These are phyloP conservation scores for Centropus unirufus DNA, from an alignment of 2,113 vertebrate species.

Conservation along the genomic window DNA sequence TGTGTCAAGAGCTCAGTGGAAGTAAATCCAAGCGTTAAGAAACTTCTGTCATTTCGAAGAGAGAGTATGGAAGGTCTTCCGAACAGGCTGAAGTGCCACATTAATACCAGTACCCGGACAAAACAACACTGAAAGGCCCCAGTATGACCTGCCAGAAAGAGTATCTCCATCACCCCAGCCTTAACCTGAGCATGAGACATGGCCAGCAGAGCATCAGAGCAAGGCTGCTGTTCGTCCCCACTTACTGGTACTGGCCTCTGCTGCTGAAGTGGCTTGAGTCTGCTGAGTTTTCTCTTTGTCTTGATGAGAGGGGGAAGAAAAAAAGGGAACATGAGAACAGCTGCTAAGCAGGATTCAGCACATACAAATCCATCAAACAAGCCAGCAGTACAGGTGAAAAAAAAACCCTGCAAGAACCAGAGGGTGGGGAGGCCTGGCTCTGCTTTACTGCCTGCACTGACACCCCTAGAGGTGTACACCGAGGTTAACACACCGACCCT, in stretches of 20 bases:
- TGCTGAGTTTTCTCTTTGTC: not conserved
- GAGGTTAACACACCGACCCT: accelerated
- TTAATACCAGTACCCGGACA: not conserved
- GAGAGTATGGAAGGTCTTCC: not conserved
- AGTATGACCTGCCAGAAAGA: not conserved
- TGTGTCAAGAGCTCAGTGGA: not conserved
- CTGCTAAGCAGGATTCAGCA: not conserved
- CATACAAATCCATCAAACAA: not conserved
- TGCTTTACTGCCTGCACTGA: not conserved
- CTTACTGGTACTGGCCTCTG: not conserved
- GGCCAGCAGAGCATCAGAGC: not conserved
- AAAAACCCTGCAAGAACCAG: not conserved
- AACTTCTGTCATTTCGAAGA: not conserved
- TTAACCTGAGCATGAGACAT: not conserved
- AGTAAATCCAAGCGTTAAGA: too few relatives aligned
- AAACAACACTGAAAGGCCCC: not conserved
- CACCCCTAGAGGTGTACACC: accelerated
- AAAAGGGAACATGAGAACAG: not conserved
- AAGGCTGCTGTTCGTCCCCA: not conserved
- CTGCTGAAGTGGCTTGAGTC: accelerated
- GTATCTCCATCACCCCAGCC: not conserved
- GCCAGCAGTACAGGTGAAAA: not conserved
- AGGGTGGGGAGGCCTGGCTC: not conserved
- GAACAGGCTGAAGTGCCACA: not conserved
- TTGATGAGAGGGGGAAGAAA: not conserved